Base-by-base conservation (phyloP, 2,797 vertebrate genomes). In the Anableps anableps region DNA sequence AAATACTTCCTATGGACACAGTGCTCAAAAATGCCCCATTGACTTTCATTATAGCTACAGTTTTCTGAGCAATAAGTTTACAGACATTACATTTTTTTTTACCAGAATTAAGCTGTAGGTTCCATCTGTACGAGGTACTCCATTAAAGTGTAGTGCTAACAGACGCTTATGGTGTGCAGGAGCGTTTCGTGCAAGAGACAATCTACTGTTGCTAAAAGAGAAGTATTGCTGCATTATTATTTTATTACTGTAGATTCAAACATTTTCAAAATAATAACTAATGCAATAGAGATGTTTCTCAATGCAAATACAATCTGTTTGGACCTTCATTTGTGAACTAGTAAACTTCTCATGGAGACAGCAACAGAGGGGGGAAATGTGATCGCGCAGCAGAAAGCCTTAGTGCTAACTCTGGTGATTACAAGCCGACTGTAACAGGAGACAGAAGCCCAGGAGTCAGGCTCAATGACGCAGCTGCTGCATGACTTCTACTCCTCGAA, bases 391-490 rank as follows among this genome's bases (percentile, higher is more conserved):
- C 64, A 68, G 64, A 51, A 29, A 41, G 31, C 29, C 8, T 23
- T 7, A 14, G 72, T 13, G 6, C 36, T 34, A 38, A 29, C 82
- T 81, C 77, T 79, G 76, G 58, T 88, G 86, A 72, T 87, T 78
- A 75, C 76, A 74, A 77, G 79, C 60, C 72, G 43, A 83, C 66
- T 83, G 88, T 79, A 91, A 90, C 75, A 71, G 53, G 81, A 93
- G 89, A 83, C 26, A 45, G 68, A 80, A 81, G 80, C 84, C 83
- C 78, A 38, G 75, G 76, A 60, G 68, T 79, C 70, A 62, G 84
- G 80, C 81, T 85, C 77, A 47, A 72, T 93, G 92, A 92, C 87
- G 85, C 91, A 90, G 31, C 80, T n/a, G n/a, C 34, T 76, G 45
- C 72, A 88, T 83, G 87, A 90, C 84, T 85, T 82, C 79, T 31